These are phyloP conservation scores for Galaxea fascicularis DNA, from an alignment of 92 coral and sea anemone genomes.

Conservation along the genomic window DNA sequence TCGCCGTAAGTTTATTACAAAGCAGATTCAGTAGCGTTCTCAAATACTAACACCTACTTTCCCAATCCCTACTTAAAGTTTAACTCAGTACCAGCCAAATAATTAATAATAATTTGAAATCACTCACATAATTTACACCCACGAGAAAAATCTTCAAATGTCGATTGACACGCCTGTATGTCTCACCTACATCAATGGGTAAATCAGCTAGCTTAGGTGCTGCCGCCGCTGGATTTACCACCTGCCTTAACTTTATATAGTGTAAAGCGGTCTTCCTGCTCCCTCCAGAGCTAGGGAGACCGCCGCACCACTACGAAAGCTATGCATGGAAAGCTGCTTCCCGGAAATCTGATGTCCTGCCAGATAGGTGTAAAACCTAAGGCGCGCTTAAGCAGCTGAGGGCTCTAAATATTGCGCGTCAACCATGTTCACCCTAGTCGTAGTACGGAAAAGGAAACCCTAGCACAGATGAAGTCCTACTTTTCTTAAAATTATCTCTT, in stretches of 20 bases:
- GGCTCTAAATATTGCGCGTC: background rate
- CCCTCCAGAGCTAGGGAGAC: slow-evolving; percentile 37
- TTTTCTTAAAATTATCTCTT: slow-evolving; percentile 21
- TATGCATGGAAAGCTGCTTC: slow-evolving; percentile 40
- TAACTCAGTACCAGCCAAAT: no score
- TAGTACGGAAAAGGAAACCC: background rate
- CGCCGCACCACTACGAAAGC: slow-evolving; percentile 60
- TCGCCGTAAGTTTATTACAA: no score
- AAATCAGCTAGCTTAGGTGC: slow-evolving; percentile 42
- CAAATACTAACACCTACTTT: no score
- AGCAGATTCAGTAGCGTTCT: no score
- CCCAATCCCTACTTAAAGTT: no score
- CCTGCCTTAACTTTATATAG: slow-evolving; percentile 38
- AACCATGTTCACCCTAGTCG: background rate
- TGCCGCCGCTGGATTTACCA: slow-evolving; percentile 46
- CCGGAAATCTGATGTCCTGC: background rate
- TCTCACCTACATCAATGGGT: background rate
- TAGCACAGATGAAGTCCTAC: background rate
- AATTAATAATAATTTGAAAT: no score
- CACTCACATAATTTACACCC: no score
- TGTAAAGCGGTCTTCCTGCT: slow-evolving; percentile 40
- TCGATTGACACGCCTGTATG: background rate
- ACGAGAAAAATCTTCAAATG: no score
- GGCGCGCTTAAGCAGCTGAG: slow-evolving; percentile 29
- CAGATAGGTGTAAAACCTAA: background rate